A percentile compares a stretch with the other conserved stretches of the same genome.
Conservation (phyloP, 1,140 invertebrate species). For the Hermetia illucens region DNA sequence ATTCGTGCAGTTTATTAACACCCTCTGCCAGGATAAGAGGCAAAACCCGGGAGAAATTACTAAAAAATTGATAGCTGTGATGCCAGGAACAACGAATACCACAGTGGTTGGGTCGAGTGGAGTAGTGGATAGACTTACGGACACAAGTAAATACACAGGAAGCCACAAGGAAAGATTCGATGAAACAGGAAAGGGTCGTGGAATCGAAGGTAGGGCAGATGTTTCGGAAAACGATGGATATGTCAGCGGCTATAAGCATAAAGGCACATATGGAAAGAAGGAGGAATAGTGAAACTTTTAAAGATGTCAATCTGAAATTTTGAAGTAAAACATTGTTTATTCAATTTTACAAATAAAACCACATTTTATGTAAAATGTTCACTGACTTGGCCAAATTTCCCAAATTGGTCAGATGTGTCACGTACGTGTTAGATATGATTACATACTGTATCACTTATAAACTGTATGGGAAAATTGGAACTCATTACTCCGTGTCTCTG, state of each 20-base stretch:
- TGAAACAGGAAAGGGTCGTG: constrained; percentile 51
- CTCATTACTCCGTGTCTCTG: too few relatives aligned
- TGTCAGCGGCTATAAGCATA: constrained; percentile 54
- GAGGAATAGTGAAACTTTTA: too few relatives aligned
- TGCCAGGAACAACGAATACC: constrained; percentile 31
- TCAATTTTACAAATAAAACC: too few relatives aligned
- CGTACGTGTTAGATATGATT: too few relatives aligned
- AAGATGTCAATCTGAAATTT: too few relatives aligned
- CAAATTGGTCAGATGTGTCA: too few relatives aligned
- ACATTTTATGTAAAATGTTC: too few relatives aligned
- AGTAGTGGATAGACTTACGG: constrained; percentile 59
- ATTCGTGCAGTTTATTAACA: constrained; percentile 43
- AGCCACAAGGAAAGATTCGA: constrained; percentile 63
- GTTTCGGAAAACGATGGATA: constrained; percentile 47
- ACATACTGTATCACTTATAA: too few relatives aligned
- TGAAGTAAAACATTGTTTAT: too few relatives aligned
- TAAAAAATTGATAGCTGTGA: constrained; percentile 39
- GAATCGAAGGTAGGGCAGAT: constrained; percentile 53
- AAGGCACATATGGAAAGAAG: constrained; percentile 37
- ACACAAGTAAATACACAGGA: constrained; percentile 60
- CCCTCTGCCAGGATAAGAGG: constrained; percentile 41
- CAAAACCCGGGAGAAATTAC: constrained; percentile 37
- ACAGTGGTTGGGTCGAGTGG: constrained; percentile 34
- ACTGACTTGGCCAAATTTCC: too few relatives aligned
- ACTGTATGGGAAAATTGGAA: too few relatives aligned